Base-by-base conservation (phyloP, 2,888 invertebrate genomes). In the Nudaria mundana region DNA sequence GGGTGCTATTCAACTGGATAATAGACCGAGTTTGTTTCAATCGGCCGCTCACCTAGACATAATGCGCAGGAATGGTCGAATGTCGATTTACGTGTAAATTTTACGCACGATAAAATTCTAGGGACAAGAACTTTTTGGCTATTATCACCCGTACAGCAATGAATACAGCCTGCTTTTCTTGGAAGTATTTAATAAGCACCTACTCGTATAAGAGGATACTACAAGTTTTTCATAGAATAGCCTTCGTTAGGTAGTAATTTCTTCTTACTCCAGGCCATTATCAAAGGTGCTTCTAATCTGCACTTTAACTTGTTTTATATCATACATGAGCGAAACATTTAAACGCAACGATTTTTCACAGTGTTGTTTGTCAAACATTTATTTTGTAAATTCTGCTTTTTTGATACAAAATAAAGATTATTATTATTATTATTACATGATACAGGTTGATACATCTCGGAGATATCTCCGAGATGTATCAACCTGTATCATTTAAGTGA, bases 1-100 rank as follows among this genome's bases (percentile, higher is more conserved):
- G 65, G 68, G 69, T 60, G 61, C 65, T 48, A 66, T 69, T 67
- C 71, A 70, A 74, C 71, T 74, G 69, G 70, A 66, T 75, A 76
- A 75, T 69, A 70, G 69, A 67, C 48, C 55, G 49, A 52, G 57
- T 56, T 63, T 67, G 60, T 61, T 63, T 56, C 55, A 48, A 59
- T 57, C 44, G 53, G 42, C 42, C 49, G 48, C 41, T 61, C 54
- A 52, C 58, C 48, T 61, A 57, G 46, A 52, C 20, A 20, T 20
- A 3, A 7, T 20, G 20, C 43, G 40, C 42, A 44, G 50, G 45
- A 51, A 48, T 51, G 37, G 37, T 37, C 61, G 66, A 66, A 55
- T 64, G 20, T 20, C 7, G 5, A 4, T 5, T 3, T 20, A 20
- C 3, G 20, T 5, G 20, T 20, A 20, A 20, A 7, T 5, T 20